Conservation (phyloP, 2,797 vertebrate species). For the Oophaga sylvatica region DNA sequence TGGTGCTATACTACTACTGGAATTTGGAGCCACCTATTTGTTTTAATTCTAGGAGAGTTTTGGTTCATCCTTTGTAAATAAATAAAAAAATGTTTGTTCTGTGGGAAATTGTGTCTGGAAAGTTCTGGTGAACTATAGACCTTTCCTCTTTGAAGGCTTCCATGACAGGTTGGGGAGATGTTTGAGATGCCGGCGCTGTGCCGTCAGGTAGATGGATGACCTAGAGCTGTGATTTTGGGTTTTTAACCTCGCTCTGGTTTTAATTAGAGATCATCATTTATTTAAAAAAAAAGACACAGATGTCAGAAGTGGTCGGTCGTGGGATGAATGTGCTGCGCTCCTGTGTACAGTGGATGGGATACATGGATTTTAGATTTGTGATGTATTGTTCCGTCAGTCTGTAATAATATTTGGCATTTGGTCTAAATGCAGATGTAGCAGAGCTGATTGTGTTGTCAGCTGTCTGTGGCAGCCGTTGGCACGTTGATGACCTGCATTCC, state of each 20-base stretch:
- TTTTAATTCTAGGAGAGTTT: neutral
- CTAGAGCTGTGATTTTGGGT: neutral
- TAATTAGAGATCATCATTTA: conserved; percentile 25
- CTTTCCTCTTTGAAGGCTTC: neutral
- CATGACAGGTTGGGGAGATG: conserved; percentile 32
- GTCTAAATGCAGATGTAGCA: neutral
- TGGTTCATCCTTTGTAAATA: neutral
- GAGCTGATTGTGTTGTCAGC: neutral
- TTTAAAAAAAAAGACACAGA: conserved; percentile 1
- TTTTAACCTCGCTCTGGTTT: neutral
- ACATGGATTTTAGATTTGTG: neutral
- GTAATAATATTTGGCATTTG: neutral
- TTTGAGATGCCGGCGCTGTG: conserved; percentile 13
- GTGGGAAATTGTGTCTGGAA: neutral
- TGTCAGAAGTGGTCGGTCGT: neutral
- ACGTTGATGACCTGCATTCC: neutral
- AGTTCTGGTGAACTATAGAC: conserved; percentile 11
- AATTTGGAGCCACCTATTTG: neutral
- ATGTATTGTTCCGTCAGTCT: neutral
- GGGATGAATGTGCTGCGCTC: neutral
- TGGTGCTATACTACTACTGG: neutral
- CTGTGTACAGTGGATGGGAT: neutral
- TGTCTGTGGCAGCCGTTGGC: neutral
- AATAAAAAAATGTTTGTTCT: neutral
- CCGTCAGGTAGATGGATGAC: conserved; percentile 33